Base-by-base conservation (phyloP, 2,797 vertebrate species). In the Poecilia wingei region DNA sequence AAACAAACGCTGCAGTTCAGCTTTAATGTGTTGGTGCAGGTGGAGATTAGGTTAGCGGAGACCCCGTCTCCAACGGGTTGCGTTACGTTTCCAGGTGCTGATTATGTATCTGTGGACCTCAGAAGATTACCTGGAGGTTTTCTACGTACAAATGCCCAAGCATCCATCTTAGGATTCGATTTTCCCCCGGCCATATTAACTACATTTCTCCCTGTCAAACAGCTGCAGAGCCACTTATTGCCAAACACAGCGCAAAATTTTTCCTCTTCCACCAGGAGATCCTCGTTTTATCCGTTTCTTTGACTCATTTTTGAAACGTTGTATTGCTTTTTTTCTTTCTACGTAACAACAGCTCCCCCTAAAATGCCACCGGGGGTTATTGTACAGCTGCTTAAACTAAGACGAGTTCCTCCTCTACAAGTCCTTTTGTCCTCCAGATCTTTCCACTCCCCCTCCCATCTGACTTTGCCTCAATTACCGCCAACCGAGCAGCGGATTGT, bases 91-190 rank as follows among this genome's bases (percentile, higher is more conserved):
- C 78, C 55, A 61, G 79, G 75, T 78, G 82, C 61, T 84, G 75
- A 88, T 90, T 90, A 81, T 80, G 72, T 73, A 85, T 88, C 77
- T 81, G 71, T 47, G 77, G 6, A 43, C 46, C 81, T 13, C 22
- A 25, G 53, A 70, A 59, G 75, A 79, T 87, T 90, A 86, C 86
- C 77, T 85, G 74, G 80, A 78, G 84, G 79, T 86, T 90, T 92
- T 86, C 84, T 70, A 77, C 64, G 79, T 10, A 25, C 71, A 88
- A 87, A 94, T 93, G 94, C 92, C 86, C 86, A 87, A 76, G 68
- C 90, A 94, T 95, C 90, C 86, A 87, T 95, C 94, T 93, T 91
- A 79, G 76, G 88, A 93, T 91, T 92, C 78, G 82, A 92, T 94
- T 93, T 10, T 92, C 77, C 88, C 66, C 47, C 31, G 6, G 46